These are phyloP conservation scores for Geotrupes spiniger DNA, from an alignment of 2,888 invertebrate species.

Conservation along the genomic window DNA sequence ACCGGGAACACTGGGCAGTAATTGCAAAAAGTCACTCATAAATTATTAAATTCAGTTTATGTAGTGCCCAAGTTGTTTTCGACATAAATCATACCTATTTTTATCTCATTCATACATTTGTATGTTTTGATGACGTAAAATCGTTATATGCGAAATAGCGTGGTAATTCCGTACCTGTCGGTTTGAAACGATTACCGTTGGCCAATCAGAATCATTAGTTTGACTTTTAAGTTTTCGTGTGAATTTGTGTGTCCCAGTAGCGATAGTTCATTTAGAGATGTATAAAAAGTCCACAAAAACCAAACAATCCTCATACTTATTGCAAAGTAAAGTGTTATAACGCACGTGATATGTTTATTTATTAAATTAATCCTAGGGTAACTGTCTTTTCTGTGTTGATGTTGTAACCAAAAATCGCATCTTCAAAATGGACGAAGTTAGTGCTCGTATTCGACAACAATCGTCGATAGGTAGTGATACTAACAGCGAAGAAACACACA, in stretches of 20 bases:
- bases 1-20: no score
- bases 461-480: constrained; percentile 49
- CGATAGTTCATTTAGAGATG: constrained; percentile 36
- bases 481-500: constrained; percentile 42
- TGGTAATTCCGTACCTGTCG: constrained; percentile 34
- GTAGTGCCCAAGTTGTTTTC: no score
- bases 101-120: no score
- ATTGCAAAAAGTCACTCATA: no score
- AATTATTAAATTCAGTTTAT: no score
- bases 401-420: constrained; percentile 28
- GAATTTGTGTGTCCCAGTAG: constrained; percentile 33
- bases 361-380: constrained; percentile 9
- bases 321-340: constrained; percentile 3
- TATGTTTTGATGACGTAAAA: no score
- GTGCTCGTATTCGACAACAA: constrained; percentile 46
- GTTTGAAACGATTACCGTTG: constrained; percentile 31
- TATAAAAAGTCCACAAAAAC: constrained; percentile 31
- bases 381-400: constrained; percentile 31
- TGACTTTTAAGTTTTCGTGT: constrained; percentile 46
- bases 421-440: constrained; percentile 51
- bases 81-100: no score
- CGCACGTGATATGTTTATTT: constrained; percentile 13
- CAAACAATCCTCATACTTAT: constrained; percentile 24
- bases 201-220: constrained; percentile 44
- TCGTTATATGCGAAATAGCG: no score